Base-by-base conservation (phyloP, 1,140 invertebrate species). In the Grapholita molesta region DNA sequence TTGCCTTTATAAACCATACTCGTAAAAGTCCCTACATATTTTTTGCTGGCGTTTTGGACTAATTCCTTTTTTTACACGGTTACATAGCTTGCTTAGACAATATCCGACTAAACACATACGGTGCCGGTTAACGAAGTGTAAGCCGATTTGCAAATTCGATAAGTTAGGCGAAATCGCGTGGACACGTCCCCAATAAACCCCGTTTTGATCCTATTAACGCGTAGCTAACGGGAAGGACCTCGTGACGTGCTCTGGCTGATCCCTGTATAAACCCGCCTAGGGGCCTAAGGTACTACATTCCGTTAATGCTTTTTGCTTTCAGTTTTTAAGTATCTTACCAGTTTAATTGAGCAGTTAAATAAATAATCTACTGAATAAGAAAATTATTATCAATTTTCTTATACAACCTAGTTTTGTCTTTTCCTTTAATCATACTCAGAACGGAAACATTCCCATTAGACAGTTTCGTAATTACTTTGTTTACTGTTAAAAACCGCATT, bases 111-210 rank as follows among this genome's bases (percentile, higher is more conserved):
- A 71, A 76, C 73, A 70, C 68, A 78, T 76, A 81, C 67, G 79
- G 78, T 82, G 53, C 86, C 80, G 79, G 82, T 77, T 86, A 90
- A 90, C 84, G 86, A 89, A 85, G 82, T 84, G 85, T 88, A 89
- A 91, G 85, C 87, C 82, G 86, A 83, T 91, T 89, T 89, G 87
- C 83, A 88, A 91, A 89, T 89, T 89, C 87, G 86, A 87, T 86
- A 91, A 91, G 85, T 89, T 89, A 87, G 86, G 85, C 85, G 86
- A 89, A 89, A 89, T 87, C 84, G 87, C 84, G 82, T 86, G 87
- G 87, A 91, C 83, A 83, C 75, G 78, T 83, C 86, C 86, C 89
- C 82, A 86, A 88, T 88, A 89, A 87, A 89, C 81, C 87, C 84
- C 82, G 78, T 80, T 84, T 86, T 91, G 86, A 91, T 91, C 89